Conservation (phyloP, 2,797 vertebrate species). For the Fistularia commersonii region DNA sequence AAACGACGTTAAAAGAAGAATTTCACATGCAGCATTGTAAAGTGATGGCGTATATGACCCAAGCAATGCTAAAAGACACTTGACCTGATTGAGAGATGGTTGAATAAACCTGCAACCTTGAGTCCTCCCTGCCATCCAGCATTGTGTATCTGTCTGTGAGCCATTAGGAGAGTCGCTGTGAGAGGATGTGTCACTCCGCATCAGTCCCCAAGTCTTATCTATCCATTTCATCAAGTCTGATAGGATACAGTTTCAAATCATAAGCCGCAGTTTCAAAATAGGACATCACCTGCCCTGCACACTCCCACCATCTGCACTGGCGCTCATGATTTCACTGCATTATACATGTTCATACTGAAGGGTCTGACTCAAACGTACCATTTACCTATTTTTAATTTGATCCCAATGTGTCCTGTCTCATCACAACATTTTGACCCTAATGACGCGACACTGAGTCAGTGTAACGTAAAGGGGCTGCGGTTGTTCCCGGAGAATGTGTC, state of each 20-base stretch:
- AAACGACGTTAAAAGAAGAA: neutral
- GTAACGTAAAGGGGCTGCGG: too few species aligned
- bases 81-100: constrained; percentile 17
- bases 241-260: constrained; percentile 51
- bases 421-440: too few species aligned
- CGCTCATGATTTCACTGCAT: constrained; percentile 43
- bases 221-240: constrained; percentile 45
- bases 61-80: neutral
- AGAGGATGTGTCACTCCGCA: constrained; percentile 63
- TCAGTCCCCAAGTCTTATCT: constrained; percentile 44
- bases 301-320: constrained; percentile 24
- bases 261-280: constrained; percentile 47
- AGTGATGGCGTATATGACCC: too few species aligned
- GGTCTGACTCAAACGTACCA: neutral
- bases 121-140: constrained; percentile 52
- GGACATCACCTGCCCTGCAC: constrained; percentile 32
- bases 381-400: too few species aligned
- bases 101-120: constrained; percentile 39
- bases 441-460: too few species aligned
- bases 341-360: constrained; percentile 37
- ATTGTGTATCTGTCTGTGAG: constrained; percentile 39
- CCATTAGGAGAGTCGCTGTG: constrained; percentile 61
- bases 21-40: too few species aligned
- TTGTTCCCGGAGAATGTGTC: too few species aligned
- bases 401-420: too few species aligned